A percentile compares a stretch with the other conserved stretches of the same genome.
Conservation (phyloP, 2,797 vertebrate species). For the Petrocephalus sullivani region DNA sequence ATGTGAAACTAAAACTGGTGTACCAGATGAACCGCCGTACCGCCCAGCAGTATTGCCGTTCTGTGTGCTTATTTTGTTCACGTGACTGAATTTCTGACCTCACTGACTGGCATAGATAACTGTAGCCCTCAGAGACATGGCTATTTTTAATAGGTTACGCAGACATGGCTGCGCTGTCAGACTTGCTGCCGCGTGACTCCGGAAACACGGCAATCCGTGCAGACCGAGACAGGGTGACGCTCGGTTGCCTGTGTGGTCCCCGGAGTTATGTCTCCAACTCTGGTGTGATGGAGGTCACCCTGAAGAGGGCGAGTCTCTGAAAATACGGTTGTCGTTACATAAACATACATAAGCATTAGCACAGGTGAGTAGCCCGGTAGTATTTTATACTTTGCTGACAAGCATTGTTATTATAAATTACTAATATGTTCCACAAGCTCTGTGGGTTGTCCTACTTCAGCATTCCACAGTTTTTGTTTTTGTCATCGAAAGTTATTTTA, state of each 20-base stretch:
- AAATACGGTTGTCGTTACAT: background rate
- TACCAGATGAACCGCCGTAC: background rate
- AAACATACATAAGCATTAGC: background rate
- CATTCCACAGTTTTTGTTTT: background rate
- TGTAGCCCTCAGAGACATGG: background rate
- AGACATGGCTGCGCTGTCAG: background rate
- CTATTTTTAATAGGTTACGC: background rate
- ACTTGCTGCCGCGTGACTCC: background rate
- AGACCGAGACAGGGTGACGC: background rate
- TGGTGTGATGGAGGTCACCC: background rate
- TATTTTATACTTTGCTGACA: conserved; percentile 17
- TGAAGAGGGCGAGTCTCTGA: background rate
- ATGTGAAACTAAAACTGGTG: background rate
- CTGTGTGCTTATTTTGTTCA: background rate
- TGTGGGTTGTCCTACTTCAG: background rate
- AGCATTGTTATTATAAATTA: conserved; percentile 2
- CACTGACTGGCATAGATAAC: background rate
- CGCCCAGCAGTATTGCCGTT: background rate
- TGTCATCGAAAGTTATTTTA: background rate
- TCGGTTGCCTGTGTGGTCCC: background rate
- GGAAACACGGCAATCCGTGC: background rate
- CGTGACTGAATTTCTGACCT: background rate
- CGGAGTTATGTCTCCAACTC: background rate
- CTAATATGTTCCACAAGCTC: background rate
- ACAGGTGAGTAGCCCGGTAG: background rate